Evolutionary conservation across 2,888 invertebrate genomes (phyloP).

Genomic region (Lypha dubia): DNA sequence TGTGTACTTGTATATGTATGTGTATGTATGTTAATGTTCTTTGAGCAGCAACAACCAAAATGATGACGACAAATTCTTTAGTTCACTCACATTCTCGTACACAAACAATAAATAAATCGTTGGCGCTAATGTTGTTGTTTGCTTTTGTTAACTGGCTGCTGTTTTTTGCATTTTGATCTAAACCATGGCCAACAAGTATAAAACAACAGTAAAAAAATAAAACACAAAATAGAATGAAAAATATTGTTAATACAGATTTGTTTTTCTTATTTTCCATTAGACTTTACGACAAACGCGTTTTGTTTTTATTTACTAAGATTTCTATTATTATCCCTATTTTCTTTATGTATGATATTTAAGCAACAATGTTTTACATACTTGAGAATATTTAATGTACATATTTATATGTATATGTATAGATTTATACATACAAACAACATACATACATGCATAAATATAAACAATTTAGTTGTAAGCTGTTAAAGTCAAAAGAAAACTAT

Average conservation of each 20-base stretch:
- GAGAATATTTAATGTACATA: constrained; percentile 41
- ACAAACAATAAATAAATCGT: constrained; percentile 53
- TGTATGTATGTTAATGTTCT: constrained; percentile 2
- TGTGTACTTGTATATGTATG: neutral
- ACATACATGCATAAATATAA: too few relatives aligned
- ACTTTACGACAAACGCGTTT: constrained; percentile 53
- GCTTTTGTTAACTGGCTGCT: constrained; percentile 50
- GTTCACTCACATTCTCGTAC: constrained; percentile 29
- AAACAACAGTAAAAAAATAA: constrained; percentile 1
- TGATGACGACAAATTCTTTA: constrained; percentile 26
- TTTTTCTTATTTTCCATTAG: constrained; percentile 30
- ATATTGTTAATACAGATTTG: constrained; percentile 29
- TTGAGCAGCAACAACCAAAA: constrained; percentile 10
- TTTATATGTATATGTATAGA: neutral
- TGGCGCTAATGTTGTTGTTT: constrained; percentile 63
- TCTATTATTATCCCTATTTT: constrained; percentile 21
- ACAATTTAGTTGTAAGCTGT: neutral
- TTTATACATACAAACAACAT: too few relatives aligned
- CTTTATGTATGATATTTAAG: constrained; percentile 10
- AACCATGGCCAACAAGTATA: constrained; percentile 58
- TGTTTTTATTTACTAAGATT: constrained; percentile 20
- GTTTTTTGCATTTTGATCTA: constrained; percentile 24
- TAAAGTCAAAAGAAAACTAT: constrained; percentile 15
- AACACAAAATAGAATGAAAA: too few relatives aligned
- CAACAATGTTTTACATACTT: constrained; percentile 59